Conservation (phyloP, 2,888 invertebrate genomes). For the Parnassius glacialis region DNA sequence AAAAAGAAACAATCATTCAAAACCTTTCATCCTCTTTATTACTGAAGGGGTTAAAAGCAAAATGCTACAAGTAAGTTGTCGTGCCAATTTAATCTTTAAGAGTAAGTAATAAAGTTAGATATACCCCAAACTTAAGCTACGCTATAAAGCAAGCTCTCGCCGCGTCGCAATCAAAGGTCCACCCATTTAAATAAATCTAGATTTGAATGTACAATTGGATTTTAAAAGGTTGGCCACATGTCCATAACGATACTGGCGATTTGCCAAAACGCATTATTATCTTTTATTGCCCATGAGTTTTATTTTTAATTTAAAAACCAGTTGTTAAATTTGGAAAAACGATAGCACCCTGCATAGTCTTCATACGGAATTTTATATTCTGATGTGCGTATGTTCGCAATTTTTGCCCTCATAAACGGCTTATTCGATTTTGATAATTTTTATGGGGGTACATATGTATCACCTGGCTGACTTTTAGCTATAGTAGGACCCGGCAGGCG, state of each 20-base stretch:
- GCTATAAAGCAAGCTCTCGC: conserved; percentile 61
- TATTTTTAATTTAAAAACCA: conserved; percentile 16
- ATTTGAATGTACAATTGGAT: conserved; percentile 64
- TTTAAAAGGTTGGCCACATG: conserved; percentile 41
- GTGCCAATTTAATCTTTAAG: conserved; percentile 42
- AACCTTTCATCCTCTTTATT: conserved; percentile 74
- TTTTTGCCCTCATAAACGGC: too few relatives aligned
- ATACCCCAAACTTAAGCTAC: conserved; percentile 34
- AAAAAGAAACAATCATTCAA: conserved; percentile 66
- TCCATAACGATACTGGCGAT: conserved; percentile 31
- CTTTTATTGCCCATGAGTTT: conserved; percentile 14
- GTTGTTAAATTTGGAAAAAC: conserved; percentile 2
- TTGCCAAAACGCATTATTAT: conserved; percentile 22
- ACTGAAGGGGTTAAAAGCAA: conserved; percentile 62
- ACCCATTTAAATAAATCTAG: conserved; percentile 74
- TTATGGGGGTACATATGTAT: too few relatives aligned
- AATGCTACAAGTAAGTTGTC: conserved; percentile 31
- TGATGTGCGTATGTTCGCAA: too few relatives aligned
- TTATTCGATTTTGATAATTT: too few relatives aligned
- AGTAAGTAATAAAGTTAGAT: conserved; percentile 31
- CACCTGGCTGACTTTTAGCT: too few relatives aligned
- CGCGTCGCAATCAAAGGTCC: conserved; percentile 69
- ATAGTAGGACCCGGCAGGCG: too few relatives aligned
- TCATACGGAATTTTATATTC: too few relatives aligned
- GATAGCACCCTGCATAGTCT: not conserved